phyloP scores from a whole-genome alignment of 1,140 invertebrate species.

The Idris sp. region DNA sequence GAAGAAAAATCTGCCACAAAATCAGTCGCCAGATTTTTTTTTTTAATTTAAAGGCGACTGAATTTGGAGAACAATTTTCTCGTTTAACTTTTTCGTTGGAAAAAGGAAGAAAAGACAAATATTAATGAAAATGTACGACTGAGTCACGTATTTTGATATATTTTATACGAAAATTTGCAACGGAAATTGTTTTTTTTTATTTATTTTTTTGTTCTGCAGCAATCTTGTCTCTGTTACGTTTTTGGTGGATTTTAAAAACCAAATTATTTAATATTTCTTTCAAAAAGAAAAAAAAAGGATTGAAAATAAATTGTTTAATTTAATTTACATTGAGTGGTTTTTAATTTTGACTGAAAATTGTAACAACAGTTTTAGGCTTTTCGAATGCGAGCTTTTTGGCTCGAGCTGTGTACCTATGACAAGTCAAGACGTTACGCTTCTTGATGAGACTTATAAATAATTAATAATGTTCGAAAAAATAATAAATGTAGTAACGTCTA shows the following conservation, averaged over 20 bases:
- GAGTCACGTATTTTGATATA: slow-evolving; percentile 59
- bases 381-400: slow-evolving; percentile 41
- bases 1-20: slow-evolving; percentile 33
- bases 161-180: slow-evolving; percentile 54
- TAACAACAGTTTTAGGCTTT: slow-evolving; percentile 29
- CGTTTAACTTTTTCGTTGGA: slow-evolving; percentile 5
- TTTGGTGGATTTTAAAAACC: background rate
- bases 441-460: slow-evolving; percentile 39
- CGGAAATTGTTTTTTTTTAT: slow-evolving; percentile 32
- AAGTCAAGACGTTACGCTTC: slow-evolving; percentile 53
- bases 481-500: slow-evolving; percentile 48
- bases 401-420: slow-evolving; percentile 50
- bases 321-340: no score
- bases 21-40: slow-evolving; percentile 4
- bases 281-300: no score
- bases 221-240: no score
- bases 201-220: slow-evolving; percentile 1
- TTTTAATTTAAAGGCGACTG: background rate
- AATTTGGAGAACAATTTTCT: background rate
- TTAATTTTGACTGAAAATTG: slow-evolving; percentile 5
- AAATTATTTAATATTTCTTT: no score
- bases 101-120: slow-evolving; percentile 5
- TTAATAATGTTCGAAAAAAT: slow-evolving; percentile 21
- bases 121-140: slow-evolving; percentile 22
- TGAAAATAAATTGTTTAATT: no score